Percentiles rank a stretch among this genome's conserved stretches.
Conservation (phyloP, 1,140 invertebrate species). For the Psix sp. region DNA sequence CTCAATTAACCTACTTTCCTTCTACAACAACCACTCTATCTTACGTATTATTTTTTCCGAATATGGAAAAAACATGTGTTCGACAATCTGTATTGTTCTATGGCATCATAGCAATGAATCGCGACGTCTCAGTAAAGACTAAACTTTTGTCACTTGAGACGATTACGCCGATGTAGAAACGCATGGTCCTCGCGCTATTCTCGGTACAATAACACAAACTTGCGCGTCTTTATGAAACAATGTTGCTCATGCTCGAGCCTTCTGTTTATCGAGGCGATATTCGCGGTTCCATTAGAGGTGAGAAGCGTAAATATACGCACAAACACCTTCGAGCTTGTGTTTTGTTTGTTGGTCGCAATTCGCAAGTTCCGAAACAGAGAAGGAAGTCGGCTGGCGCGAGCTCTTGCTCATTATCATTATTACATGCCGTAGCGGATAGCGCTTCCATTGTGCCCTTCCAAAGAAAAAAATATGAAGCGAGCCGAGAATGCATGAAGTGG, state of each 20-base stretch:
- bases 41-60: no score
- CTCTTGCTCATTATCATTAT: constrained; percentile 66
- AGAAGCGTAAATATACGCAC: constrained; percentile 68
- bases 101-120: constrained; percentile 10
- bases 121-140: constrained; percentile 34
- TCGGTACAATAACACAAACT: constrained; percentile 33
- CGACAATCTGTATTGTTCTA: constrained; percentile 12
- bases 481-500: constrained; percentile 58
- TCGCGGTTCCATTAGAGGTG: constrained; percentile 60
- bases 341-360: constrained; percentile 45
- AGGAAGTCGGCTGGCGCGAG: constrained; percentile 18
- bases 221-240: constrained; percentile 7
- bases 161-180: constrained; percentile 24
- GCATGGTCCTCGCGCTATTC: constrained; percentile 17
- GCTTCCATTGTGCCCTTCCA: constrained; percentile 50
- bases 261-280: constrained; percentile 62
- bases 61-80: background rate
- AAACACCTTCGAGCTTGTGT: constrained; percentile 64
- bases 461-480: constrained; percentile 54
- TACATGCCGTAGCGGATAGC: constrained; percentile 63
- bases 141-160: constrained; percentile 33
- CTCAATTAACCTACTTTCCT: no score
- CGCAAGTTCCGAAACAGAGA: no score
- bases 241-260: constrained; percentile 35
- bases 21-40: no score